Conservation (phyloP, 1,140 invertebrate species). For the Polypedilum vanderplanki region DNA sequence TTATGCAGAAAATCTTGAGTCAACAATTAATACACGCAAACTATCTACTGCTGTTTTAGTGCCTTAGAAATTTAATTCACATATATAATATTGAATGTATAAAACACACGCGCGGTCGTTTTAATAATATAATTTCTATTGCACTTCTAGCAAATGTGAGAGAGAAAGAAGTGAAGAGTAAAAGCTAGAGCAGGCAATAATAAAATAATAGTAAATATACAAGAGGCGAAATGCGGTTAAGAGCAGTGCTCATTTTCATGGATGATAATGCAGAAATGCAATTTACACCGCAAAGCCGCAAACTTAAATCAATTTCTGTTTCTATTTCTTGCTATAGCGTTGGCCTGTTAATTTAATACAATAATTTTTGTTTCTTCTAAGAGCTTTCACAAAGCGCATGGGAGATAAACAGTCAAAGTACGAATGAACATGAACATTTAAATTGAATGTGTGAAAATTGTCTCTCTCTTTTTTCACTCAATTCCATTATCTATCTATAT, state of each 20-base stretch:
- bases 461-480: background rate
- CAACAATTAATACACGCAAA: too few species aligned
- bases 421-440: background rate
- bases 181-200: too few species aligned
- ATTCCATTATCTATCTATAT: too few species aligned
- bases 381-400: background rate
- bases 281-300: background rate
- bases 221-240: background rate
- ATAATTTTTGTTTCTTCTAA: background rate
- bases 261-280: slow-evolving; percentile 8
- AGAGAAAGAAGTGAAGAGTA: too few species aligned
- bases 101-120: background rate
- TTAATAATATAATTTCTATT: background rate
- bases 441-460: slow-evolving; percentile 6
- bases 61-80: too few species aligned
- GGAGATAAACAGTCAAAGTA: too few species aligned
- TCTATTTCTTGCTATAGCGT: background rate
- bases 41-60: too few species aligned
- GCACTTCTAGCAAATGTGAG: background rate
- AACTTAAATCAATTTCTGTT: background rate
- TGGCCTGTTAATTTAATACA: background rate
- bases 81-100: background rate
- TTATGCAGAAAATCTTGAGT: too few species aligned
- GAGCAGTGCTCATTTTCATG: background rate
- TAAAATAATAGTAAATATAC: background rate